Evolutionary conservation across 1,140 invertebrate genomes (phyloP).

Genomic region (Procambarus virginalis): DNA sequence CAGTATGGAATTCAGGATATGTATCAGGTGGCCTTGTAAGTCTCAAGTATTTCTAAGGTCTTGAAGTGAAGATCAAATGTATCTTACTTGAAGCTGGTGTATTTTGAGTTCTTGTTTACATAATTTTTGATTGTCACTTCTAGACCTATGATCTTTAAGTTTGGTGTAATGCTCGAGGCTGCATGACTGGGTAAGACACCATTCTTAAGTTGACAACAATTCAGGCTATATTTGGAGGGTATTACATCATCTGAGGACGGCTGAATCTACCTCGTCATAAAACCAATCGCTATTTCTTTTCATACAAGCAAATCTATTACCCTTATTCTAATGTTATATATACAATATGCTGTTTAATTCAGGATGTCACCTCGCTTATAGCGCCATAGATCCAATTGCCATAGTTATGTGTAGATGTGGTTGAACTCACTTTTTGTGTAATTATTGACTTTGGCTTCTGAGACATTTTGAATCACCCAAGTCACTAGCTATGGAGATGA

Average conservation of each 20-base stretch:
- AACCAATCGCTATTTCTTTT: constrained; percentile 60
- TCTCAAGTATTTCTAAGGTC: constrained; percentile 14
- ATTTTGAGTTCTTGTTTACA: neutral
- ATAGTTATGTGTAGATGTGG: constrained; percentile 59
- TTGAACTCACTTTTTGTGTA: constrained; percentile 36
- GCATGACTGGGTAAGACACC: neutral
- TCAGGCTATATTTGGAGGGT: constrained; percentile 43
- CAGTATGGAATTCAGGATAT: constrained; percentile 27
- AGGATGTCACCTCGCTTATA: constrained; percentile 56
- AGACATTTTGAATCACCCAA: constrained; percentile 35
- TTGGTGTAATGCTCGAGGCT: constrained; percentile 12
- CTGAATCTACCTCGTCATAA: constrained; percentile 62
- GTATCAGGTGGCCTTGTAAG: constrained; percentile 52
- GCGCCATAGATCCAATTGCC: constrained; percentile 63
- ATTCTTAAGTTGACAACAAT: constrained; percentile 6
- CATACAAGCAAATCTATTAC: constrained; percentile 56
- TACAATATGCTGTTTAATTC: constrained; percentile 57
- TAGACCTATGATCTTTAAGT: neutral
- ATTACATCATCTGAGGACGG: constrained; percentile 56
- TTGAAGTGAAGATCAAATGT: neutral
- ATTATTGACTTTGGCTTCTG: constrained; percentile 32
- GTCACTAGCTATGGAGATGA: constrained; percentile 53
- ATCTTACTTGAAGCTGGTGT: neutral
- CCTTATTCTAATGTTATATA: constrained; percentile 41
- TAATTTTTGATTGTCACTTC: neutral